A percentile compares a stretch with the other conserved stretches of the same genome.
These are phyloP conservation scores for Papilio protenor DNA, from an alignment of 2,888 invertebrate genomes.

Conservation along the genomic window DNA sequence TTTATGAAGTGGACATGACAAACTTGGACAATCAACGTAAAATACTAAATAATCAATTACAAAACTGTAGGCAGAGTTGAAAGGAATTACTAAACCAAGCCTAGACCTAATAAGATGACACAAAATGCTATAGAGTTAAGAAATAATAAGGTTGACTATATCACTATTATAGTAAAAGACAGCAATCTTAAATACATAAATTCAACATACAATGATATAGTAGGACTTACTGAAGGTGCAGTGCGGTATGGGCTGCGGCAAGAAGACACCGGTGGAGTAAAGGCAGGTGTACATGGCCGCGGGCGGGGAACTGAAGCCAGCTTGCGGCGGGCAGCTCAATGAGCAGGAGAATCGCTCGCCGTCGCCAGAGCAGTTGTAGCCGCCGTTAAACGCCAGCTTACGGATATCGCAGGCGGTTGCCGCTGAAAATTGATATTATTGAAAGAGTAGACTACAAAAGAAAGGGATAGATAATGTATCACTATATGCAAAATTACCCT, in stretches of 20 bases:
- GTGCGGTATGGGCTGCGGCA: slow-evolving; percentile 88
- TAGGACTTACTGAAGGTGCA: slow-evolving; percentile 86
- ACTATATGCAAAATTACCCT: no score
- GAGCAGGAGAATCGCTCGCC: slow-evolving; percentile 85
- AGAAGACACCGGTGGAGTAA: slow-evolving; percentile 86
- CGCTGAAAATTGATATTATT: slow-evolving; percentile 66
- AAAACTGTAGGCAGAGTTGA: background rate
- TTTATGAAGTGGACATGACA: background rate
- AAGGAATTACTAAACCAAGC: background rate
- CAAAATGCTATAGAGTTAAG: background rate
- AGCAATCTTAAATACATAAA: no score
- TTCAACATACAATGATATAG: background rate
- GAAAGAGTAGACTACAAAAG: background rate
- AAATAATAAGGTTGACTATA: no score
- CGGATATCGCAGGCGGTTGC: slow-evolving; percentile 84
- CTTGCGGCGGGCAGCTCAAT: slow-evolving; percentile 87
- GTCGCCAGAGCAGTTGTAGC: slow-evolving; percentile 88
- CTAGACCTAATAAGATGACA: background rate
- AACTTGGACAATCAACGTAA: background rate
- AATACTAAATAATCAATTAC: background rate
- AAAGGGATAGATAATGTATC: no score
- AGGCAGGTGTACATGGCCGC: slow-evolving; percentile 86
- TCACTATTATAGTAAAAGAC: no score
- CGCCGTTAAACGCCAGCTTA: slow-evolving; percentile 90
- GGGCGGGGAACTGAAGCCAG: slow-evolving; percentile 85